Evolutionary conservation across 2,888 invertebrate genomes (phyloP).

Genomic region (Incurvaria masculella): DNA sequence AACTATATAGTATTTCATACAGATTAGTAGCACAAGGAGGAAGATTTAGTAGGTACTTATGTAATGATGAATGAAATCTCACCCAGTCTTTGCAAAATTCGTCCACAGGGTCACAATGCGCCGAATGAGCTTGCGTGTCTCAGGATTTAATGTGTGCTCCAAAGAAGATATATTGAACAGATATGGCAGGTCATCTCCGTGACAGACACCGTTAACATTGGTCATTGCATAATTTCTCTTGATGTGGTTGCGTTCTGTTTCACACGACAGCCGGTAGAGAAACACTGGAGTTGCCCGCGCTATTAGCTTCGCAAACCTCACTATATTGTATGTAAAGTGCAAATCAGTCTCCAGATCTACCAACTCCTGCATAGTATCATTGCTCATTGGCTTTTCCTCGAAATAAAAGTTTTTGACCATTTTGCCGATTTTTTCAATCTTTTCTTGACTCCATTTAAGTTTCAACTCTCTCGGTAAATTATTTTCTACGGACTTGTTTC

Average conservation of each 20-base stretch:
- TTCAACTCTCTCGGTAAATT: constrained; percentile 44
- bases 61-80: constrained; percentile 17
- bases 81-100: constrained; percentile 40
- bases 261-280: constrained; percentile 37
- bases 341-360: constrained; percentile 33
- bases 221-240: constrained; percentile 39
- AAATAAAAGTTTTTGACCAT: constrained; percentile 40
- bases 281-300: constrained; percentile 27
- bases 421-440: constrained; percentile 24
- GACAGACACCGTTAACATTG: constrained; percentile 34
- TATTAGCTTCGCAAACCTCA: constrained; percentile 35
- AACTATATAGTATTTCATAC: too few species aligned
- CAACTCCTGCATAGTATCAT: constrained; percentile 27
- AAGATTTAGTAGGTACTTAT: too few species aligned
- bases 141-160: constrained; percentile 33
- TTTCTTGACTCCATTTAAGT: constrained; percentile 26
- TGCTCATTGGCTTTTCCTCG: constrained; percentile 24
- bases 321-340: constrained; percentile 35
- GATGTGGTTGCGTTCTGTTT: constrained; percentile 39
- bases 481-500: constrained; percentile 24
- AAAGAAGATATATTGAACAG: constrained; percentile 36
- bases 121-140: constrained; percentile 28
- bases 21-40: background rate
- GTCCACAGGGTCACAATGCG: constrained; percentile 35
- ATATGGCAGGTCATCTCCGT: constrained; percentile 41